A percentile compares a stretch with the other conserved stretches of the same genome.
phyloP scores from a whole-genome alignment of 2,797 vertebrate species.

The Brachymystax lenok region DNA sequence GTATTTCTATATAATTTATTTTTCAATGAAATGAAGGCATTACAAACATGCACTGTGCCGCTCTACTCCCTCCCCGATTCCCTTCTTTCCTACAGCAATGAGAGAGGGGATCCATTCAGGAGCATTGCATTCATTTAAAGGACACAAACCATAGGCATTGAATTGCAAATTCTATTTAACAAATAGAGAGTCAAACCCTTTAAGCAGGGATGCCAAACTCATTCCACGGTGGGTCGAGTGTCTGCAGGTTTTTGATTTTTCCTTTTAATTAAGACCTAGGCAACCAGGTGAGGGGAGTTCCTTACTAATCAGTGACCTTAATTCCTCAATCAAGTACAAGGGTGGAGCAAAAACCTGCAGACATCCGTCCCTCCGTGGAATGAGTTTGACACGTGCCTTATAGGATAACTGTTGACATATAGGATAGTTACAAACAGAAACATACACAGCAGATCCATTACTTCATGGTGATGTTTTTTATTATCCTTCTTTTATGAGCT shows the following conservation, averaged over 20 bases:
- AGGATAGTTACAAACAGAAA: neutral
- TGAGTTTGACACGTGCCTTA: too few relatives aligned
- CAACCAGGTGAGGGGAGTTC: too few relatives aligned
- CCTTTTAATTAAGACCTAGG: too few relatives aligned
- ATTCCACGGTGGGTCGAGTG: too few relatives aligned
- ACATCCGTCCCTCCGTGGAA: too few relatives aligned
- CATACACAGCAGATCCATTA: neutral
- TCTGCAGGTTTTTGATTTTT: too few relatives aligned
- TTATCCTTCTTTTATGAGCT: constrained; percentile 30
- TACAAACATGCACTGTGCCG: neutral
- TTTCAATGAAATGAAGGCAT: neutral
- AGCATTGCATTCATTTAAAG: neutral
- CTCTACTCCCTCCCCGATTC: neutral
- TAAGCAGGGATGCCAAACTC: neutral
- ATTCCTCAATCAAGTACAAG: too few relatives aligned
- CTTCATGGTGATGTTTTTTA: neutral
- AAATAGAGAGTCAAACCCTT: neutral
- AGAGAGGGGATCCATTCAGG: neutral
- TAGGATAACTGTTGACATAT: neutral
- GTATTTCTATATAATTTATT: neutral
- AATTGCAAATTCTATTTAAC: neutral
- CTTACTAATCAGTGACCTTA: too few relatives aligned
- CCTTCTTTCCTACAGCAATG: neutral
- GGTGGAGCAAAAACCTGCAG: too few relatives aligned
- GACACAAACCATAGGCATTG: neutral